Evolutionary conservation across 2,888 invertebrate species (phyloP), one percentile per base, ranked within the genome.

Genomic region (Clistopyga incitator): DNA sequence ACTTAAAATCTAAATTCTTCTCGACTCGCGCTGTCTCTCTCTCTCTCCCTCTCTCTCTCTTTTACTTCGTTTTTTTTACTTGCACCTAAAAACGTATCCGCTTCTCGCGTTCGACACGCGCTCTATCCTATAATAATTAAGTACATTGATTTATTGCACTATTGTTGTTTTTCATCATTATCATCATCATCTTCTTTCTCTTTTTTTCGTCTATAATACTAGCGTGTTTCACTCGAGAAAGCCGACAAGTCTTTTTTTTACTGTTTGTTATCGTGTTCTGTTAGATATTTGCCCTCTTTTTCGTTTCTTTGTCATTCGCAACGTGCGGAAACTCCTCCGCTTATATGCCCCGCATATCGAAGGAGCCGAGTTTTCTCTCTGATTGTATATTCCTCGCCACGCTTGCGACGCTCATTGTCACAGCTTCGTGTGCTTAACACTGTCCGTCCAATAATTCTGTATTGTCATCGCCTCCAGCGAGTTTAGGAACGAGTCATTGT

Each of bases 401-500:
- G 74, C 80, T 59, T 86, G 85, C 85, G 64, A 84, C 59, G 85
- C 87, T 87, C 88, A 86, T 83, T 74, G 88, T 94, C 96, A 97
- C 93, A 98, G 95, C 93, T 97, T 97, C 90, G 97, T 97, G 93
- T 97, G 97, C 93, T 97, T 97, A 86, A 97, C 97, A 88, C 96
- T 97, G 93, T 98, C 97, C 74, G 98, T 98, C 98, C 98, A 98
- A 92, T 98, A 97, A 94, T 98, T 98, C 93, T 98, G 97, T 92
- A 98, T 98, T 88, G 98, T 98, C 97, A 98, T 98, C 87, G 98
- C 97, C 94, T 98, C 98, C 89, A 98, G 94, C 84, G 98, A 98
- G 94, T 98, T 98, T 84, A 98, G 95, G 94, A 98, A 98, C 84
- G 98, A 98, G 93, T 98, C 98, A 93, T 98, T 98, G 94, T 98